Percentiles rank a stretch among this genome's conserved stretches.
phyloP scores from a whole-genome alignment of 2,113 vertebrate genomes.

The Otolemur garnettii region DNA sequence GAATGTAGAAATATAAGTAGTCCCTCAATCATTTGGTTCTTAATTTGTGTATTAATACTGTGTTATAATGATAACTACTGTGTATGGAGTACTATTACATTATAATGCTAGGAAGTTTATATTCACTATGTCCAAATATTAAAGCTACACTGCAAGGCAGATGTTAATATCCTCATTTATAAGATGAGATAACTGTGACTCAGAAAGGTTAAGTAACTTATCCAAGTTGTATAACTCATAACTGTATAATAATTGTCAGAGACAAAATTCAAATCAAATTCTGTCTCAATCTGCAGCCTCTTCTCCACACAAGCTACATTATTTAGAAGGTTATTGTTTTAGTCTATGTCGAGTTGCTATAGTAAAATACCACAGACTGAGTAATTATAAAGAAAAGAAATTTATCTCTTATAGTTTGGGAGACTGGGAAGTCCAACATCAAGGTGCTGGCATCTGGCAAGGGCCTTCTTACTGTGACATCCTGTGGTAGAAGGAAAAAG shows the following conservation, averaged over 20 bases:
- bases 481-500: not conserved
- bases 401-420: not conserved
- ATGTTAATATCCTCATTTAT: not conserved
- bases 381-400: not conserved
- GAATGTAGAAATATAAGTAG: constrained; percentile 2
- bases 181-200: not conserved
- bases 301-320: not conserved
- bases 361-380: not conserved
- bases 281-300: not conserved
- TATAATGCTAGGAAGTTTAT: not conserved
- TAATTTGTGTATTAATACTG: not conserved
- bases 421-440: not conserved
- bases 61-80: not conserved
- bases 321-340: not conserved
- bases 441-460: not conserved
- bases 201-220: not conserved
- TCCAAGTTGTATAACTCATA: not conserved
- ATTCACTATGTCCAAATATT: constrained; percentile 29
- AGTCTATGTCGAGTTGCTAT: not conserved
- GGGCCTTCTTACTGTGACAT: not conserved
- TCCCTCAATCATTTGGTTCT: not conserved
- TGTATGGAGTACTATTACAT: not conserved
- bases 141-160: not conserved
- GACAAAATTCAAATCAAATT: not conserved
- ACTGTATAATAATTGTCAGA: not conserved